These are phyloP conservation scores for Neotoma lepida DNA, from an alignment of 2,113 vertebrate genomes.

Conservation along the genomic window DNA sequence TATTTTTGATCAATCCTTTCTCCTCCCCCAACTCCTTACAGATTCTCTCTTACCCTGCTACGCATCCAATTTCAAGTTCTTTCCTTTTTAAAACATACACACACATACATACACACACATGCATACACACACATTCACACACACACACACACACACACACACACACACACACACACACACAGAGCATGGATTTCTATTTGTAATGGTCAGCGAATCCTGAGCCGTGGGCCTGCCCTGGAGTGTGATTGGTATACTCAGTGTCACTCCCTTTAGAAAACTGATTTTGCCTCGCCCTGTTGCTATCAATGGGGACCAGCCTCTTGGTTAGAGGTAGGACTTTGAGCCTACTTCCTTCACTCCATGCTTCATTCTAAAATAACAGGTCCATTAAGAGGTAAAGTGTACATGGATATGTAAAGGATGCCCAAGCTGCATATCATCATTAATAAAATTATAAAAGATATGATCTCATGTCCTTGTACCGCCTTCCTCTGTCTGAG, in stretches of 20 bases:
- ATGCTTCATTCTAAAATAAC: conserved; percentile 13
- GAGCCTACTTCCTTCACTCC: not conserved
- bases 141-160: not conserved
- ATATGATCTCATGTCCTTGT: not conserved
- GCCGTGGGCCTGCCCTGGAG: not conserved
- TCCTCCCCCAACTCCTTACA: not conserved
- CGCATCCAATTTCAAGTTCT: not conserved
- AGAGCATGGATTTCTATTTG: not conserved
- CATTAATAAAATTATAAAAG: not conserved
- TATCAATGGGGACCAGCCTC: not conserved
- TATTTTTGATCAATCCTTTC: not conserved
- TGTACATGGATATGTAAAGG: not conserved
- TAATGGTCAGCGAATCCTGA: not conserved
- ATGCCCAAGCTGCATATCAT: not conserved
- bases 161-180: not conserved
- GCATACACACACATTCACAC: too few species aligned
- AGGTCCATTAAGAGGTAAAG: not conserved
- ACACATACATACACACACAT: not conserved
- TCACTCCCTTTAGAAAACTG: not conserved
- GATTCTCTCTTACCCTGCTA: not conserved
- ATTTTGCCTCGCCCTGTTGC: not conserved
- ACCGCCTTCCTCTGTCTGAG: not conserved
- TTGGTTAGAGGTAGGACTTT: not conserved
- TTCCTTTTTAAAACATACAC: not conserved
- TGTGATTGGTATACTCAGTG: not conserved